Percentiles rank a stretch among this genome's conserved stretches.
These are phyloP conservation scores for Montipora capricornis DNA, from an alignment of 64 coral and sea anemone genomes.

Conservation along the genomic window DNA sequence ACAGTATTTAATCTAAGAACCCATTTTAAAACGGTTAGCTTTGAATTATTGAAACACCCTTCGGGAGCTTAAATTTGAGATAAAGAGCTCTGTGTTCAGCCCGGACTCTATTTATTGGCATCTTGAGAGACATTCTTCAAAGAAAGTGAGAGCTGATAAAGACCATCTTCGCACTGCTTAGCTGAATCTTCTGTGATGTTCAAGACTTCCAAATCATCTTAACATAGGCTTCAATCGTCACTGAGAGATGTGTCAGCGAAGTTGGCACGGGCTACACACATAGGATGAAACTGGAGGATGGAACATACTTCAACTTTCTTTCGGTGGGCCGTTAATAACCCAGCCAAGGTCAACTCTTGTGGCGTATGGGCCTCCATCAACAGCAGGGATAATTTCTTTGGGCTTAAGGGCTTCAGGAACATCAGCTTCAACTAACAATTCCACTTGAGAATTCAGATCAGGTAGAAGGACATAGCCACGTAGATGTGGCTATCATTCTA, in stretches of 20 bases:
- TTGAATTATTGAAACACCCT: neutral
- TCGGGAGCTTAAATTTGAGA: neutral
- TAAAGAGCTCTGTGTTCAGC: neutral
- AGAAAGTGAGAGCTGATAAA: slow-evolving; percentile 23
- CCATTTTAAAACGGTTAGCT: too few relatives aligned
- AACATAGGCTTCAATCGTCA: neutral
- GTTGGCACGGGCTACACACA: neutral
- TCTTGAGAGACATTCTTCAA: neutral
- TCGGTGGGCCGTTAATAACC: slow-evolving; percentile 18
- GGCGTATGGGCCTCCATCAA: too few relatives aligned
- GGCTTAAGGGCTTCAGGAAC: too few relatives aligned
- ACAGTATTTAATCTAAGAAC: too few relatives aligned
- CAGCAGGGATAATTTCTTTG: too few relatives aligned
- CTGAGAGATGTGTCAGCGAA: neutral
- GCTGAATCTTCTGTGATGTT: neutral
- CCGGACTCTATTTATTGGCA: slow-evolving; percentile 5
- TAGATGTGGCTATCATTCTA: too few relatives aligned
- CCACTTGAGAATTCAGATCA: too few relatives aligned
- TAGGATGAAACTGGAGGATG: neutral
- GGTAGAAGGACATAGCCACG: too few relatives aligned
- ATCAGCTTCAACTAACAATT: too few relatives aligned
- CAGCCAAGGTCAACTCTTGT: too few relatives aligned
- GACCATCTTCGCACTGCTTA: slow-evolving; percentile 11
- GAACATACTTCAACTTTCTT: neutral
- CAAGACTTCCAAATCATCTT: neutral